Conservation (phyloP, 2,888 invertebrate genomes). For the Chironomus riparius region DNA sequence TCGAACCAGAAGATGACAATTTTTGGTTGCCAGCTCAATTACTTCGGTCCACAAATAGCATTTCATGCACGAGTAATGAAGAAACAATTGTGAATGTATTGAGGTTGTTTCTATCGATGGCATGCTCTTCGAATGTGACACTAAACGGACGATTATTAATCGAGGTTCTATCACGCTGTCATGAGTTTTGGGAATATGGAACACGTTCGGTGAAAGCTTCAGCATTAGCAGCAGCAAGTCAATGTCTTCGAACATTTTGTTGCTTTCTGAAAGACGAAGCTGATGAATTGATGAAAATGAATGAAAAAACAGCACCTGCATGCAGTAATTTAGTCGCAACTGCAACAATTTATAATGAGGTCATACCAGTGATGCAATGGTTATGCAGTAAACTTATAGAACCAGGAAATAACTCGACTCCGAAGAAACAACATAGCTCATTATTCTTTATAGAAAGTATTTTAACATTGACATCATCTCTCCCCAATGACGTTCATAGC, state of each 20-base stretch:
- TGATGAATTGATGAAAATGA: slow-evolving; percentile 42
- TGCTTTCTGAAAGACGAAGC: slow-evolving; percentile 58
- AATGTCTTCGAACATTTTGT: slow-evolving; percentile 77
- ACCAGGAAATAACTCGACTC: slow-evolving; percentile 42
- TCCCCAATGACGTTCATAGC: slow-evolving; percentile 72
- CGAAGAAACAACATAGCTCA: slow-evolving; percentile 42
- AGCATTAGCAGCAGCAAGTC: slow-evolving; percentile 82
- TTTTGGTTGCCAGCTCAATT: slow-evolving; percentile 89
- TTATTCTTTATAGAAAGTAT: slow-evolving; percentile 80
- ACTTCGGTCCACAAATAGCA: slow-evolving; percentile 64
- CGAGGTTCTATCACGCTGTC: slow-evolving; percentile 74
- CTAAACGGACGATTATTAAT: slow-evolving; percentile 82
- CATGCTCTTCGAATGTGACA: slow-evolving; percentile 79
- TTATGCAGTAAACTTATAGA: slow-evolving; percentile 77
- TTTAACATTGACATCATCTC: slow-evolving; percentile 70
- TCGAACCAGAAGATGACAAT: slow-evolving; percentile 86
- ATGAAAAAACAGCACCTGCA: slow-evolving; percentile 47
- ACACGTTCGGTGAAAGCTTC: slow-evolving; percentile 76
- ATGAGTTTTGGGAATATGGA: slow-evolving; percentile 70
- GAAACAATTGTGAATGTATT: slow-evolving; percentile 71
- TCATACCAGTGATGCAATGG: slow-evolving; percentile 82
- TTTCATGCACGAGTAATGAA: slow-evolving; percentile 53
- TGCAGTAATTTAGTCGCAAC: slow-evolving; percentile 52
- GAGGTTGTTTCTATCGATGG: slow-evolving; percentile 74
- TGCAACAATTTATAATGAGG: slow-evolving; percentile 81